Evolutionary conservation across 2,113 vertebrate genomes (phyloP).

Genomic region (Aleadryas rufinucha): DNA sequence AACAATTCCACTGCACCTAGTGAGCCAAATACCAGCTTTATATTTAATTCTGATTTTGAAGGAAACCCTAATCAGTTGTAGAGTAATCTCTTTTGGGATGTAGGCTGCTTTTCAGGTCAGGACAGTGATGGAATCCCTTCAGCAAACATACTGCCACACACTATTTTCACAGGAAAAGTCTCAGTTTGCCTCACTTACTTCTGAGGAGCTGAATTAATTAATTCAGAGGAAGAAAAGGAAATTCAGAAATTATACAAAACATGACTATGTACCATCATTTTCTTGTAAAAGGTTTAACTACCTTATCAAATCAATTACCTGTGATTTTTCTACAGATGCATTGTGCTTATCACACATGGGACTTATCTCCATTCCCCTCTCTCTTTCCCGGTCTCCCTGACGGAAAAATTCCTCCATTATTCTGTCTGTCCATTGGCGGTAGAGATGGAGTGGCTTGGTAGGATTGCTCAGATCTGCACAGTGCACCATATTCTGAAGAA

Average conservation of each 20-base stretch:
- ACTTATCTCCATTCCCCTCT: conserved; percentile 98
- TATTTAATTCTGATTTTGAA: not conserved
- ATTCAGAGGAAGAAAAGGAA: not conserved
- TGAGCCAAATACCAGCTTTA: not conserved
- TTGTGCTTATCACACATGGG: conserved; percentile 99
- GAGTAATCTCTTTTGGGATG: not conserved
- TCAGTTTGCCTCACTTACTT: not conserved
- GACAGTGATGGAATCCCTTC: not conserved
- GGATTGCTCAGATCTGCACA: conserved; percentile 98
- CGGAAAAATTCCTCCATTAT: conserved; percentile 99
- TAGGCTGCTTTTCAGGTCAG: not conserved
- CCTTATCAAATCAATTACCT: conserved; percentile 75
- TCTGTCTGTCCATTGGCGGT: conserved; percentile 96
- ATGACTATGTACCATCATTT: not conserved
- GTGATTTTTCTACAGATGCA: conserved; percentile 96
- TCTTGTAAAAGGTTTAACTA: not conserved
- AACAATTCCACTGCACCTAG: not conserved
- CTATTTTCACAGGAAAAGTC: not conserved
- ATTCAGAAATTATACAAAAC: not conserved
- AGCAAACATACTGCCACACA: not conserved
- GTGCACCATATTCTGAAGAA: conserved; percentile 99
- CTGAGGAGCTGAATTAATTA: not conserved
- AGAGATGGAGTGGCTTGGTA: conserved; percentile 94
- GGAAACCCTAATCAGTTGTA: not conserved
- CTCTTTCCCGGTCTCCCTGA: conserved; percentile 94